Evolutionary conservation across 1,140 invertebrate genomes (phyloP), one percentile per base, ranked within the genome.

Genomic region (Penaeus vannamei): DNA sequence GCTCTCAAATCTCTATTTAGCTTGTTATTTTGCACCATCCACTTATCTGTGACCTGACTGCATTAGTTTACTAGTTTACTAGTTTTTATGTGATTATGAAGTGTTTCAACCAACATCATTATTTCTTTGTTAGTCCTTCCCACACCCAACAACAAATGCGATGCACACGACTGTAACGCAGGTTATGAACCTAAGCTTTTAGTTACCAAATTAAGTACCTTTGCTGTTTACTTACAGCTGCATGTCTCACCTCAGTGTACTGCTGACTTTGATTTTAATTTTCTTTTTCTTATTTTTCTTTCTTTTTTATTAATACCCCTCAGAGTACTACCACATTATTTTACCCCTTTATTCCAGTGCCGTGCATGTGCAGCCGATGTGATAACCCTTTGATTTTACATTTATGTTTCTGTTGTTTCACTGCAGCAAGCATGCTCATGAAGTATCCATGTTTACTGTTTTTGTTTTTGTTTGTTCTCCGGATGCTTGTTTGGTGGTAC

Each of bases 381-480:
- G 81, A 79, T 86, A 86, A 77, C 85, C 79, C 59, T 80, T 86
- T 86, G 36, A 64, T 86, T 80, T 86, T 86, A 53, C 60, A 86
- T 66, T 64, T 64, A 62, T 84, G 79, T 46, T 87, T 83, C 36
- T 42, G 36, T 42, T 82, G n/a, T 62, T 61, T 87, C 72, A 84
- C 59, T 84, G 81, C 81, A 79, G 83, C 79, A 42, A 89, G 87
- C 87, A 89, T 89, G 87, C 64, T 59, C 60, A 64, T 76, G 59
- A 84, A 66, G 81, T 69, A 83, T 62, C 85, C 60, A 62, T 90
- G 88, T 90, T 88, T 84, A 85, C 89, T 60, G 86, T 90, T 87
- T 69, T 64, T 91, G 42, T 89, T 91, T 91, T 91, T 80, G 85
- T 86, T 92, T 87, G 66, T 92, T 92, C 91, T 90, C 87, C 91